Evolutionary conservation across 2,888 invertebrate species (phyloP), one percentile per base, ranked within the genome.

Genomic region (Tribolium freemani): DNA sequence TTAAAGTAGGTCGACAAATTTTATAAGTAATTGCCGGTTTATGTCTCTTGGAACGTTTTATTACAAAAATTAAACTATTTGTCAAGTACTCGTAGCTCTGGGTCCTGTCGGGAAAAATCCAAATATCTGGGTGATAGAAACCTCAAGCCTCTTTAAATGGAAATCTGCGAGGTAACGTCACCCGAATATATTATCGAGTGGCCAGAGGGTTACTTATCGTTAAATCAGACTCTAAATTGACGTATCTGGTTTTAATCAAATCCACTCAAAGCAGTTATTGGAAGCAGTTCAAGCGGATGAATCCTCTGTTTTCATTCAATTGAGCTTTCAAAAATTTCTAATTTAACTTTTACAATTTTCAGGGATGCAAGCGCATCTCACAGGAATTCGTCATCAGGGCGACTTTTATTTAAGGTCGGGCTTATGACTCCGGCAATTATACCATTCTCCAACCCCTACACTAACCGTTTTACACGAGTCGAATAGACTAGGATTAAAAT

Each of bases 161-260:
- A 82, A 83, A 82, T 83, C 80, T 75, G 77, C 72, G 72, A 79
- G 78, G 76, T 79, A 81, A 80, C 80, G 78, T 76, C 77, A 71
- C 75, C 77, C 72, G 80, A 82, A 81, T 83, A 80, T 80, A 78
- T 80, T 81, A 82, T 81, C 78, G 79, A 79, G 75, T 80, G 78
- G 80, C 77, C 78, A 72, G 77, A 68, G 61, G 78, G 79, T 80
- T 80, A 82, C 82, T 83, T 82, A 82, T 82, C 82, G 79, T 81
- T 82, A 81, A 83, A 83, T 81, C 81, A 79, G 80, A 79, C 79
- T 81, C 81, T 76, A 80, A 83, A 82, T 82, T 83, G 82, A 83
- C 81, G 81, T 82, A 83, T 83, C 81, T 82, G 78, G 75, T 78
- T 83, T 80, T 82, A 83, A 81, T 82, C 82, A 80, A 81, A 83